A percentile compares a stretch with the other conserved stretches of the same genome.
Conservation (phyloP, 2,113 vertebrate species). For the Coptodon rendalli region DNA sequence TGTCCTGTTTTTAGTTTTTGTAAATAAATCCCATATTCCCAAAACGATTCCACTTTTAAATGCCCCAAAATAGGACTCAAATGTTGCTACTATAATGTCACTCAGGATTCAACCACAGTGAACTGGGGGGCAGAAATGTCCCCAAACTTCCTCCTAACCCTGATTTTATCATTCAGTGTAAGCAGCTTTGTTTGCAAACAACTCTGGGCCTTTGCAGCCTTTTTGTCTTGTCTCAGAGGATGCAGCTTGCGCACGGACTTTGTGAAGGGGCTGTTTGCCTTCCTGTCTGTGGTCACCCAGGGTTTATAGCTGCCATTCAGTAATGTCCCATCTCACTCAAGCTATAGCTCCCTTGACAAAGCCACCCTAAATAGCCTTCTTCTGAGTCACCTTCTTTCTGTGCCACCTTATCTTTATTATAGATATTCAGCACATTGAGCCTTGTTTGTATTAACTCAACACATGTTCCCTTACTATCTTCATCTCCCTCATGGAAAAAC, state of each 20-base stretch:
- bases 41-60: background rate
- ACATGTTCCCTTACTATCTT: background rate
- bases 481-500: constrained; percentile 44
- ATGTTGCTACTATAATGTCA: background rate
- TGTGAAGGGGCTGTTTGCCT: constrained; percentile 54
- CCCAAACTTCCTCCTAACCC: constrained; percentile 12
- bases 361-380: constrained; percentile 18
- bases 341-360: constrained; percentile 6
- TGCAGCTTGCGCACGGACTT: constrained; percentile 27
- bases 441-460: background rate
- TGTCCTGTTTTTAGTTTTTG: background rate
- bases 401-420: constrained; percentile 29
- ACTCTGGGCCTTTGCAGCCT: background rate
- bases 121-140: background rate
- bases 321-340: constrained; percentile 39
- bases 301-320: constrained; percentile 63
- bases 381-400: constrained; percentile 14
- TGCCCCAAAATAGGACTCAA: background rate
- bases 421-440: background rate
- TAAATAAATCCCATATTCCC: constrained; percentile 10
- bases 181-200: constrained; percentile 13
- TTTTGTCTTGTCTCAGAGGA: constrained; percentile 46
- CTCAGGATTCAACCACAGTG: background rate
- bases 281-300: constrained; percentile 61
- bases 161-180: constrained; percentile 8